phyloP scores from a whole-genome alignment of 2,888 invertebrate species.

The Osmoderma eremita region DNA sequence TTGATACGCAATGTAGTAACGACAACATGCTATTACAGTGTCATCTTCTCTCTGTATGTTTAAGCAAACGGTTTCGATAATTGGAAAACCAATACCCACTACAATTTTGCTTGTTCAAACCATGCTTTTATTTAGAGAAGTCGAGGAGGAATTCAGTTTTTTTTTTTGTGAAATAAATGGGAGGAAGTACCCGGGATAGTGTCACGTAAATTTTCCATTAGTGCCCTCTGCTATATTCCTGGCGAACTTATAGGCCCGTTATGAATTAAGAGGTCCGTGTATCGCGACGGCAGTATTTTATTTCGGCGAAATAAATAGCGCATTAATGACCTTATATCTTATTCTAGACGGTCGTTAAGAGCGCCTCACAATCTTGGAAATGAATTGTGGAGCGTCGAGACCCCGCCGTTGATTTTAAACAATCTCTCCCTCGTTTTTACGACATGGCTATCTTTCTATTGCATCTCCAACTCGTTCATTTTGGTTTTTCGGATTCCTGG shows the following conservation, averaged over 20 bases:
- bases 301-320: slow-evolving; percentile 50
- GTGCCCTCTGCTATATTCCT: slow-evolving; percentile 25
- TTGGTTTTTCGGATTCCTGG: neutral
- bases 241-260: slow-evolving; percentile 40
- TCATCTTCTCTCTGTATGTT: too few relatives aligned
- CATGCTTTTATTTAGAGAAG: neutral
- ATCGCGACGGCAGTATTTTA: slow-evolving; percentile 48
- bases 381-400: slow-evolving; percentile 22
- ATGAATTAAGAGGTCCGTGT: slow-evolving; percentile 47
- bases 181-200: neutral
- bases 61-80: too few relatives aligned
- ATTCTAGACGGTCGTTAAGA: slow-evolving; percentile 49
- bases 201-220: slow-evolving; percentile 41
- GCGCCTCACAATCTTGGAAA: slow-evolving; percentile 42
- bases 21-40: too few relatives aligned
- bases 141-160: neutral
- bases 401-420: slow-evolving; percentile 21
- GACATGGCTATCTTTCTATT: slow-evolving; percentile 4
- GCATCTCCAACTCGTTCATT: slow-evolving; percentile 4
- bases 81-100: neutral
- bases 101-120: neutral
- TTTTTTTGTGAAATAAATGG: neutral
- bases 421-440: slow-evolving; percentile 19
- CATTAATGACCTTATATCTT: slow-evolving; percentile 53
- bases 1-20: too few relatives aligned